These are phyloP conservation scores for Acanthochromis polyacanthus DNA, from an alignment of 2,113 vertebrate genomes.

Conservation along the genomic window DNA sequence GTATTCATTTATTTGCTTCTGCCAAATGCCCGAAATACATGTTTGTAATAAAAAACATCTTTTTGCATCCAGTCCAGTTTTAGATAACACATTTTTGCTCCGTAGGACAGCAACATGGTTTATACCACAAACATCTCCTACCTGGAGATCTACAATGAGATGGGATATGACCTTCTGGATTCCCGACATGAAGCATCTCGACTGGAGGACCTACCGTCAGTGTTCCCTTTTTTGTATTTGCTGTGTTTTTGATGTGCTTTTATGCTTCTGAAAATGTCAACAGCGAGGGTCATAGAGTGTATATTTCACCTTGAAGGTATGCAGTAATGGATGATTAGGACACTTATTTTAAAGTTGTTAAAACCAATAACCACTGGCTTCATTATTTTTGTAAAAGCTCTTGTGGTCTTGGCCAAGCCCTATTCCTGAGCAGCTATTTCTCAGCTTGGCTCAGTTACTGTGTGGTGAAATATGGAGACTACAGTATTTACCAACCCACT, in stretches of 20 bases:
- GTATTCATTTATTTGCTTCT: too few relatives aligned
- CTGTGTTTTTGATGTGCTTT: neutral
- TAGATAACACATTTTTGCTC: conserved; percentile 20
- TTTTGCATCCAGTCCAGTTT: neutral
- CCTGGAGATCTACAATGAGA: conserved; percentile 98
- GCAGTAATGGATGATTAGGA: neutral
- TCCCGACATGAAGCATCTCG: conserved; percentile 90
- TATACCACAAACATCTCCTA: conserved; percentile 95
- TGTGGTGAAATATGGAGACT: conserved; percentile 65
- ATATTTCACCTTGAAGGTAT: conserved; percentile 20
- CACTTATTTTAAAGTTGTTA: conserved; percentile 5
- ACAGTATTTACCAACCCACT: conserved; percentile 51
- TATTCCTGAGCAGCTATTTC: conserved; percentile 33
- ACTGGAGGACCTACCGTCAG: conserved; percentile 96
- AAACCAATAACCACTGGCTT: conserved; percentile 12
- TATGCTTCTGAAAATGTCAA: neutral
- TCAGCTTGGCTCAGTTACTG: conserved; percentile 29
- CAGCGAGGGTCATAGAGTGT: neutral
- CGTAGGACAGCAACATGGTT: conserved; percentile 90
- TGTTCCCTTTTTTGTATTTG: conserved; percentile 52
- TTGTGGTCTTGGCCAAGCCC: conserved; percentile 35
- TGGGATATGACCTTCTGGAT: conserved; percentile 95
- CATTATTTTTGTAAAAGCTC: conserved; percentile 46
- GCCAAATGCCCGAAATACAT: too few relatives aligned
- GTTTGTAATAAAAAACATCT: too few relatives aligned